Evolutionary conservation across 2,797 vertebrate genomes (phyloP), one percentile per base, ranked within the genome.

Genomic region (Chelonia mydas): DNA sequence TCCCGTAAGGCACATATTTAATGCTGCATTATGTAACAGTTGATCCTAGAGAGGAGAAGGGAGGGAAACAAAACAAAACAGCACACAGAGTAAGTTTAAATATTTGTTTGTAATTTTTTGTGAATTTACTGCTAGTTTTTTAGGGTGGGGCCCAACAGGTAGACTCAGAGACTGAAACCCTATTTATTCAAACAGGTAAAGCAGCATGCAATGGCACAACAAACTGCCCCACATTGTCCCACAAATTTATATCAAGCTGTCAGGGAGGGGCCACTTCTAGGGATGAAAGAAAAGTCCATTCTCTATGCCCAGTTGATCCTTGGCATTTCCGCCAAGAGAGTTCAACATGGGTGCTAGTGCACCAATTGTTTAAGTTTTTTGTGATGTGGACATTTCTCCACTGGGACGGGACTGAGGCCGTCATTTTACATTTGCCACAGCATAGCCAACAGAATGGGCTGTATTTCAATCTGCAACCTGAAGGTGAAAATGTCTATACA

Each of bases 1-100:
- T 90, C 99, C 99, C 72, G 98, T 99, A 97, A 99, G 99, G 98
- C 99, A 99, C 99, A 98, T 96, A 87, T 98, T 98, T 91, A 98
- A 96, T 59, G 97, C 98, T 86, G 98, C 97, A 90, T 98, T 98
- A 98, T 98, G 99, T 59, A 99, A 92, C 90, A 99, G 98, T 98
- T 99, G 99, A 97, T 99, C 99, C 99, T 99, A 94, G 80, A 98
- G 81, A 31, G 51, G 80, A 27, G 10, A 50, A 89, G 88, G 91
- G 91, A 92, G 80, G 23, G 87, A 79, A 92, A 76, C 6, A 93
- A 3, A 91, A 85, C 2, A 6, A 8, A 51, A 68, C 25, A 76
- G 27, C 15, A 83, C 37, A 91, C 4, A 92, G 19, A 51, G 85
- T 96, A 95, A 96, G 53, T 54, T 93, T 89, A 55, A 96, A 49